Percentiles rank a stretch among this genome's conserved stretches.
phyloP scores from a whole-genome alignment of 2,888 invertebrate species.

The Lasiommata megera region DNA sequence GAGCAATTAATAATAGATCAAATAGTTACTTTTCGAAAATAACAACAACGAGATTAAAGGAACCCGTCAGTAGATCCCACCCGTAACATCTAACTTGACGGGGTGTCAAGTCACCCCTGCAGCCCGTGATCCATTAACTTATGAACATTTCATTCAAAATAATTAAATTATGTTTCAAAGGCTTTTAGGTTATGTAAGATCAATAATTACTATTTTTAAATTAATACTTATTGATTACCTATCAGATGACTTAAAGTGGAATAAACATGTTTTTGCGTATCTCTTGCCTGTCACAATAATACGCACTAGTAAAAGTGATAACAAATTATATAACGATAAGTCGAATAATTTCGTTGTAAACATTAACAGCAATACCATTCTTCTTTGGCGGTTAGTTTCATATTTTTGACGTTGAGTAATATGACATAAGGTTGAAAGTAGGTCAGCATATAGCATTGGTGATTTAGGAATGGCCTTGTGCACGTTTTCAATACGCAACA shows the following conservation, averaged over 20 bases:
- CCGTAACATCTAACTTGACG: too few species aligned
- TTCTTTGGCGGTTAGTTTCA: not conserved
- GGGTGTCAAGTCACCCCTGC: too few species aligned
- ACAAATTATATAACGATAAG: conserved; percentile 4
- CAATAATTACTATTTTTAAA: too few species aligned
- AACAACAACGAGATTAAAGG: too few species aligned
- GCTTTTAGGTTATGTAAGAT: too few species aligned
- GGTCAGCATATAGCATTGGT: conserved; percentile 45
- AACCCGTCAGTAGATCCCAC: too few species aligned
- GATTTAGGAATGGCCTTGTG: conserved; percentile 61
- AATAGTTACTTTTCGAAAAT: too few species aligned
- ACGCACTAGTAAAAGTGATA: conserved; percentile 19
- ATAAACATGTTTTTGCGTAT: conserved; percentile 30
- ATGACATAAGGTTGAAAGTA: conserved; percentile 54
- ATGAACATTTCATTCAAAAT: too few species aligned
- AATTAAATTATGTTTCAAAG: too few species aligned
- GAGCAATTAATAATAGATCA: too few species aligned
- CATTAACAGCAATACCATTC: not conserved
- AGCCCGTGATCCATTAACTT: too few species aligned
- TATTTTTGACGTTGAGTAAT: conserved; percentile 13
- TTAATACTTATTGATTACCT: too few species aligned
- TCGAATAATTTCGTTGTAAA: conserved; percentile 11
- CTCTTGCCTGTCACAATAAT: conserved; percentile 12
- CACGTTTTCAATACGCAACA: conserved; percentile 65
- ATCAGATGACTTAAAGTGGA: conserved; percentile 8